These are phyloP conservation scores for Caerostris extrusa DNA, from an alignment of 1,140 invertebrate species.

Conservation along the genomic window DNA sequence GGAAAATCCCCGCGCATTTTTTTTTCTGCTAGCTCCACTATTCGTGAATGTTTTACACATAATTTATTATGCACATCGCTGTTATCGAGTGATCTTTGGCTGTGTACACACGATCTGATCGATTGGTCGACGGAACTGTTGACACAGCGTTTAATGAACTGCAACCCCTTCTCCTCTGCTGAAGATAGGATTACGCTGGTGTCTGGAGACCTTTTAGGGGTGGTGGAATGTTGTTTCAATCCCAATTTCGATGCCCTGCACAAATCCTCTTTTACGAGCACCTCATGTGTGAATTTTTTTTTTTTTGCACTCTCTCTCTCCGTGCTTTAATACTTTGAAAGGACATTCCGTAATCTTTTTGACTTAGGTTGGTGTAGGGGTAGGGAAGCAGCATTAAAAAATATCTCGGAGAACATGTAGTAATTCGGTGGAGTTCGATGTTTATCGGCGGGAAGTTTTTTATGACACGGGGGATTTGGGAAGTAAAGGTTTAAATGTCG, in stretches of 20 bases:
- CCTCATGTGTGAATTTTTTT: background rate
- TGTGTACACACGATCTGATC: conserved; percentile 45
- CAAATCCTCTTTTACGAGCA: background rate
- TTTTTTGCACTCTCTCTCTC: background rate
- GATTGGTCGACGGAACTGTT: conserved; percentile 14
- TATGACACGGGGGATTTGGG: background rate
- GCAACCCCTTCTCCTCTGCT: too few relatives aligned
- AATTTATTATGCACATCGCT: conserved; percentile 51
- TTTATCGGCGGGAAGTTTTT: background rate
- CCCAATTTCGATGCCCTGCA: background rate
- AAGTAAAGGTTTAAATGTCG: background rate
- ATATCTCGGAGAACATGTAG: background rate
- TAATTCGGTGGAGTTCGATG: background rate
- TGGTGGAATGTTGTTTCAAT: background rate
- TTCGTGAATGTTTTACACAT: conserved; percentile 55
- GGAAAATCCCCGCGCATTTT: background rate
- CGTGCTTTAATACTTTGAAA: conserved; percentile 31
- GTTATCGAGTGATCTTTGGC: conserved; percentile 39
- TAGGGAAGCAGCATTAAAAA: background rate
- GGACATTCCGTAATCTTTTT: background rate
- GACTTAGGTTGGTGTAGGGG: background rate
- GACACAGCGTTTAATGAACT: conserved; percentile 56
- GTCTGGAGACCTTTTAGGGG: background rate
- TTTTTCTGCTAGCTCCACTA: background rate
- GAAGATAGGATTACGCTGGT: too few relatives aligned